phyloP scores from a whole-genome alignment of 2,888 invertebrate species.

The Oscheius sp. region DNA sequence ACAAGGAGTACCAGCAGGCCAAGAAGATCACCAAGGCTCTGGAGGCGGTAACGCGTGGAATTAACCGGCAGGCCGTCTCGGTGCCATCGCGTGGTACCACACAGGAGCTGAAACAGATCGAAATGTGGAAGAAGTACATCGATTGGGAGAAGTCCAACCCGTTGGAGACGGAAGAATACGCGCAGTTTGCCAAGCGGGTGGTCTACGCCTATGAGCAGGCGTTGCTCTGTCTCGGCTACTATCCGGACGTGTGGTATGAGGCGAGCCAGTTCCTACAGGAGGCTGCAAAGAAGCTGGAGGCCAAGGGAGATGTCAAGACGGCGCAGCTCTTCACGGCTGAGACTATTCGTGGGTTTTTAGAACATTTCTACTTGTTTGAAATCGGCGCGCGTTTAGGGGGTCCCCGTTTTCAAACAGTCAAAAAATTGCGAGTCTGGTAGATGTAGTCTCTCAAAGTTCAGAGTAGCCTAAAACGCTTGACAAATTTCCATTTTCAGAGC shows the following conservation, averaged over 20 bases:
- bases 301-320: conserved; percentile 75
- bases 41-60: conserved; percentile 91
- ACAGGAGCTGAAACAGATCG: conserved; percentile 79
- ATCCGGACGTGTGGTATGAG: conserved; percentile 87
- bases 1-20: conserved; percentile 83
- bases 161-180: conserved; percentile 91
- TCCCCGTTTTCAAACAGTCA: too few relatives aligned
- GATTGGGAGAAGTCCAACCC: conserved; percentile 97
- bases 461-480: too few relatives aligned
- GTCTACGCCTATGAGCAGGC: conserved; percentile 99
- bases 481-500: conserved; percentile 76
- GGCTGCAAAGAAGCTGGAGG: conserved; percentile 90
- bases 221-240: conserved; percentile 81
- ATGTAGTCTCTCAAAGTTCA: background rate
- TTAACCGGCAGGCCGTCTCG: conserved; percentile 94
- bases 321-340: conserved; percentile 52
- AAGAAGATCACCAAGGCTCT: conserved; percentile 93
- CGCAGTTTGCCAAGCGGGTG: conserved; percentile 78
- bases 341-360: conserved; percentile 55
- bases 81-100: conserved; percentile 85
- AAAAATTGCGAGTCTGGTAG: too few relatives aligned
- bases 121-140: conserved; percentile 98
- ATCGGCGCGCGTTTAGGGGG: too few relatives aligned
- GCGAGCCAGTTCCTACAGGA: conserved; percentile 96
- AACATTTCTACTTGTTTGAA: background rate